Evolutionary conservation across 2,888 invertebrate species (phyloP), one percentile per base, ranked within the genome.

Genomic region (Heliconius ethilla): DNA sequence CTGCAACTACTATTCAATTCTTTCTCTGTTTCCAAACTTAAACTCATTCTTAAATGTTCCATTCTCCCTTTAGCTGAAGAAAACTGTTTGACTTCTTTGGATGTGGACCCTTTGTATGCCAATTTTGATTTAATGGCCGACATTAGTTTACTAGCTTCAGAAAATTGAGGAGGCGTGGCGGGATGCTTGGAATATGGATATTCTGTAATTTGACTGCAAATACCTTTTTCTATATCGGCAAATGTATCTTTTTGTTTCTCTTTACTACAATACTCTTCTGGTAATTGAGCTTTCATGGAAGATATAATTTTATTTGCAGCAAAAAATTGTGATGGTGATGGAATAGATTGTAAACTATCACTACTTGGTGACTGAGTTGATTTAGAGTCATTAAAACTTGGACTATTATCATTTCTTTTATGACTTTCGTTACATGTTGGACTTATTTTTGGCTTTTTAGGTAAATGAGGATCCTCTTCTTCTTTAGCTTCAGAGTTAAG

Each of bases 261-360:
- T 84, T 88, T 92, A 81, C 87, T 85, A 78, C 85, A 87, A 82
- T 89, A 92, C 78, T 93, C 87, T 80, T 94, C 93, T 9, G 92
- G 91, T 74, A 94, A 82, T 77, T 94, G 94, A 11, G 94, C 93
- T 85, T 93, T 94, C 92, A 94, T 94, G 2, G 94, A 90, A 6
- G 89, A 92, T 81, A 94, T 90, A 62, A 94, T 93, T 87, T 93
- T 94, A 78, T 92, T 94, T 3, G 93, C 94, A 0, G 93, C 89
- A 78, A 93, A 89, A 82, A 94, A 94, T 78, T 94, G 94, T 59
- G 94, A 93, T 0, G 93, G 92, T 9, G 93, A 92, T 29, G 91
- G 89, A 9, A 87, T 87, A 0, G 92, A 91, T 33, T 91, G 91
- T 15, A 90, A 81, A 40, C 89, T 92, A 37, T 93, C 94, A 80